phyloP scores from a whole-genome alignment of 2,797 vertebrate species.

The Epinephelus awoara region DNA sequence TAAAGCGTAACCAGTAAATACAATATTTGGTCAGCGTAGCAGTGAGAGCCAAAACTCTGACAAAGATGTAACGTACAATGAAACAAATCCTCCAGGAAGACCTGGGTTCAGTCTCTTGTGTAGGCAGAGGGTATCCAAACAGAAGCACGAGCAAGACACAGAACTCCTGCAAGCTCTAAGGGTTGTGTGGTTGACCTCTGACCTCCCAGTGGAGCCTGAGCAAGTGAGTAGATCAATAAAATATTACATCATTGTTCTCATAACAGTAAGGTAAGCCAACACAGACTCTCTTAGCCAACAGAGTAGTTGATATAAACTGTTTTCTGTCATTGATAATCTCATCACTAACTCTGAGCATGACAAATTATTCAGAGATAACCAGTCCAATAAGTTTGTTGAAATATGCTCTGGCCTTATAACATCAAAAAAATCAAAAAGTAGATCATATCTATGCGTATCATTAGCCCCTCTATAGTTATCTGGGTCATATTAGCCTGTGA shows the following conservation, averaged over 20 bases:
- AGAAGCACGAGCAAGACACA: slow-evolving; percentile 6
- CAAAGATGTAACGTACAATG: slow-evolving; percentile 33
- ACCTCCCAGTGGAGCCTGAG: slow-evolving; percentile 39
- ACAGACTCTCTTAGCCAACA: not conserved
- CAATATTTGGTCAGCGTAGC: slow-evolving; percentile 30
- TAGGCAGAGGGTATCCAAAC: slow-evolving; percentile 15
- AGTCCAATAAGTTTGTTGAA: slow-evolving; percentile 30
- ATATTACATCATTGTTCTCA: slow-evolving; percentile 27
- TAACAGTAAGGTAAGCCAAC: slow-evolving; percentile 3
- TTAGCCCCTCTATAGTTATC: slow-evolving; percentile 45
- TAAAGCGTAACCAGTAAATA: slow-evolving; percentile 8
- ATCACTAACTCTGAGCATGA: slow-evolving; percentile 29
- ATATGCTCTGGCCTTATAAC: slow-evolving; percentile 23
- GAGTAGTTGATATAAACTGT: not conserved
- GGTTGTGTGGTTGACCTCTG: slow-evolving; percentile 51
- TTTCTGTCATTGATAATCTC: slow-evolving; percentile 34
- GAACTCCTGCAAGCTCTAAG: slow-evolving; percentile 21
- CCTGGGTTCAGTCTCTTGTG: slow-evolving; percentile 10
- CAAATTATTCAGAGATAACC: slow-evolving; percentile 37
- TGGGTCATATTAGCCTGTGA: slow-evolving; percentile 59
- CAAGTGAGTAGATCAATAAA: slow-evolving; percentile 44
- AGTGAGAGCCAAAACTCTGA: slow-evolving; percentile 59
- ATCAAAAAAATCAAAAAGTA: slow-evolving; percentile 29
- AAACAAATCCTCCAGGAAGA: slow-evolving; percentile 6
- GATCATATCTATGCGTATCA: slow-evolving; percentile 54